Conservation (phyloP, 1,140 invertebrate species). For the Solenopsis fugax region DNA sequence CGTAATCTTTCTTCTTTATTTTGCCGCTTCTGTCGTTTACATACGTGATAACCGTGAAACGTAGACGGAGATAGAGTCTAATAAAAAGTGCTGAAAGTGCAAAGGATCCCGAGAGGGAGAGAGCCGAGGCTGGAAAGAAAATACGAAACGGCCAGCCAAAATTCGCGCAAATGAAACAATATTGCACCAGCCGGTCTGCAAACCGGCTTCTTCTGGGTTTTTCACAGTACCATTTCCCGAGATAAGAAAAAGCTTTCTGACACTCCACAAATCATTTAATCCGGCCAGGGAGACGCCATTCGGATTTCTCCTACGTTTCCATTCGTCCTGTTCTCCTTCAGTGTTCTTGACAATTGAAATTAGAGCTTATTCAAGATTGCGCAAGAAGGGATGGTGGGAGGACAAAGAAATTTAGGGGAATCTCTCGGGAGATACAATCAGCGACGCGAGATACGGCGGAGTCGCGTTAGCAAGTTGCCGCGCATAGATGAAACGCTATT, state of each 20-base stretch:
- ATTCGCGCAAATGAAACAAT: conserved; percentile 64
- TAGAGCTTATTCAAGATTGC: conserved; percentile 61
- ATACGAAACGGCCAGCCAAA: conserved; percentile 47
- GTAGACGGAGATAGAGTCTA: conserved; percentile 56
- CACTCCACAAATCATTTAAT: conserved; percentile 65
- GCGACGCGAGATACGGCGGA: not conserved
- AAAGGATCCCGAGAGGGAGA: conserved; percentile 34
- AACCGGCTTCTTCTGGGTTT: conserved; percentile 45
- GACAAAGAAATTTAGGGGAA: conserved; percentile 52
- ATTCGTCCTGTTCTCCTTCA: conserved; percentile 48
- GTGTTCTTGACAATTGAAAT: conserved; percentile 63
- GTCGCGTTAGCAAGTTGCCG: conserved; percentile 7
- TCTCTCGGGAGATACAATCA: conserved; percentile 47
- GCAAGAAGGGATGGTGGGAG: not conserved
- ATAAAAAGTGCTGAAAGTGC: conserved; percentile 54
- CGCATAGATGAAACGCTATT: conserved; percentile 33
- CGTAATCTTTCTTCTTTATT: conserved; percentile 37
- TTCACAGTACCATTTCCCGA: conserved; percentile 30
- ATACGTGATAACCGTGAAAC: conserved; percentile 53
- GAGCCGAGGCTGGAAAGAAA: conserved; percentile 21
- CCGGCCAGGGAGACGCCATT: not conserved
- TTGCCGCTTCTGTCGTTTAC: conserved; percentile 46
- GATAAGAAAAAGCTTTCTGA: conserved; percentile 63
- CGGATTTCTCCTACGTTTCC: conserved; percentile 44
- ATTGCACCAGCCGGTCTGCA: conserved; percentile 49